Evolutionary conservation across 1,140 invertebrate genomes (phyloP), one percentile per base, ranked within the genome.

Genomic region (Oryzaephilus surinamensis): DNA sequence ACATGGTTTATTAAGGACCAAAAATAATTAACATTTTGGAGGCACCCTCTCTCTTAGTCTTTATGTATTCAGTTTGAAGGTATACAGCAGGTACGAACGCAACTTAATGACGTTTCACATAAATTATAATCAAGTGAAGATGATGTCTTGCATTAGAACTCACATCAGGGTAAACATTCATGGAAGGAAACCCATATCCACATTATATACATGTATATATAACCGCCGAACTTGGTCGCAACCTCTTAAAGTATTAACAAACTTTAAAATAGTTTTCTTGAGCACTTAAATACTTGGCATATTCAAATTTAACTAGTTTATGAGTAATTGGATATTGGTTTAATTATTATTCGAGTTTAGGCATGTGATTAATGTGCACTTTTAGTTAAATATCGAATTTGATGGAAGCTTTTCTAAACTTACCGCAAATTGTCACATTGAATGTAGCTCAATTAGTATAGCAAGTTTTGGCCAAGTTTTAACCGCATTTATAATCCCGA

Each of bases 61-160:
- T 41, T 35, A 41, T 19, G 31, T 36, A 41, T 41, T 41, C 39
- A 41, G 39, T 41, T 41, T 41, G 39, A 41, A 32, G n/a, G n/a
- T n/a, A 33, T 41, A 33, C 24, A 33, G 32, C 39, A 41, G 39
- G 39, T 41, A 34, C 32, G 39, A 21, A 41, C 24, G 32, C 33
- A 16, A 26, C 33, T 41, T 41, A 41, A 41, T 41, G 39, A 41
- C 39, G 39, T 24, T 19, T 23, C 32, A 27, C 39, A 41, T 41
- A 41, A 41, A 41, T 41, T 41, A 41, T 41, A 41, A 41, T 41
- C 23, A 34, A 41, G 32, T 41, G 32, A 35, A 34, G 39, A 35
- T 41, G 39, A 41, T 41, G 38, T 28, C 27, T 41, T 17, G 39
- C 24, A 36, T 41, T 34, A 41, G 27, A 41, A 34, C 32, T 31